A percentile compares a stretch with the other conserved stretches of the same genome.
These are phyloP conservation scores for Grammomys dolichurus DNA, from an alignment of 2,113 vertebrate genomes.

Conservation along the genomic window DNA sequence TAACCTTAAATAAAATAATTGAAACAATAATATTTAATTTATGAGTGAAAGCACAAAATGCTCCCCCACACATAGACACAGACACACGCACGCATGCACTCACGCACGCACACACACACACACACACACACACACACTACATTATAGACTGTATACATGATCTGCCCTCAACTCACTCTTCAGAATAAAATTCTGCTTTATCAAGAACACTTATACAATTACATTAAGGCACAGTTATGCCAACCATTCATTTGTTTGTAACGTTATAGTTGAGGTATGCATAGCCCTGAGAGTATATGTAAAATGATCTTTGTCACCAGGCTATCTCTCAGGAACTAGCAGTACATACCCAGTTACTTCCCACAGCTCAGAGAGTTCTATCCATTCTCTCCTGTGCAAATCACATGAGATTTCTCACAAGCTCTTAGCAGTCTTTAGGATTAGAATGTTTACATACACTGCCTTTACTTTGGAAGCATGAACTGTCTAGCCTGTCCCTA, in stretches of 20 bases:
- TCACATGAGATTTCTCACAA: neutral
- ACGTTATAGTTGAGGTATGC: neutral
- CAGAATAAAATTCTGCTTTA: neutral
- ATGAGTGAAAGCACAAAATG: neutral
- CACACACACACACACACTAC: neutral
- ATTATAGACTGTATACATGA: neutral
- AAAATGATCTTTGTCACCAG: neutral
- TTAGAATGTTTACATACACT: neutral
- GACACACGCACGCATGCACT: neutral
- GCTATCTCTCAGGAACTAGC: neutral
- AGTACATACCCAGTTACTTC: neutral
- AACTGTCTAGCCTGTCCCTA: neutral
- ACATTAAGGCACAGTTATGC: neutral
- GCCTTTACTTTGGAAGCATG: neutral
- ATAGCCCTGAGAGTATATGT: neutral
- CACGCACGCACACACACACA: neutral
- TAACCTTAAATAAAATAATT: constrained; percentile 20
- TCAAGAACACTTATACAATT: neutral
- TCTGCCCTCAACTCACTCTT: neutral
- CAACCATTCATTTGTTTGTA: neutral
- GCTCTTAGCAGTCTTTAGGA: neutral
- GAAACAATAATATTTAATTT: constrained; percentile 27
- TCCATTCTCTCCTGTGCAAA: neutral
- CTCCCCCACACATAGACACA: neutral
- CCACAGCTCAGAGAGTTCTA: neutral